Evolutionary conservation across 2,113 vertebrate genomes (phyloP).

Genomic region (Istiophorus platypterus): DNA sequence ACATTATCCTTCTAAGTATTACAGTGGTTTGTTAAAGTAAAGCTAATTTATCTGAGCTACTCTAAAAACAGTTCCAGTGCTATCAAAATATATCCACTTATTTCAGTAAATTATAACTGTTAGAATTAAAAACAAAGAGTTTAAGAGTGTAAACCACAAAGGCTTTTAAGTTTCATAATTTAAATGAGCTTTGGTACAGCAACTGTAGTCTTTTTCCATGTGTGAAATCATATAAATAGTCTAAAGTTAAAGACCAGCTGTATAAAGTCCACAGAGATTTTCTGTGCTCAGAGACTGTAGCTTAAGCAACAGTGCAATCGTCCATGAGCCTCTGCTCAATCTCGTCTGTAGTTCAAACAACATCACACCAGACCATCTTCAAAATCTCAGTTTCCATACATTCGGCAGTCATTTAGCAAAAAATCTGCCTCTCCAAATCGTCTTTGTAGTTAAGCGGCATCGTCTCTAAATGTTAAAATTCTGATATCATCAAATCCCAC

Average conservation of each 20-base stretch:
- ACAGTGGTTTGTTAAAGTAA: neutral
- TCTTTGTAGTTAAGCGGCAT: neutral
- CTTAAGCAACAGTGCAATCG: neutral
- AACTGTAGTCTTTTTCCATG: neutral
- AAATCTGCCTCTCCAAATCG: neutral
- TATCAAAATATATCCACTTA: no score
- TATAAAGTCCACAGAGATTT: neutral
- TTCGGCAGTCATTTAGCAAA: constrained; percentile 11
- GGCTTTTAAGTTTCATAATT: neutral
- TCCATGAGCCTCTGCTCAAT: neutral
- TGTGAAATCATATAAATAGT: neutral
- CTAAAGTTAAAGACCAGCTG: neutral
- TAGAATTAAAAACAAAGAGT: neutral
- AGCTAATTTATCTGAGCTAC: neutral
- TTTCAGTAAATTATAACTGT: neutral
- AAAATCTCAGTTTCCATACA: constrained; percentile 7
- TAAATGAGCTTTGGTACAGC: neutral
- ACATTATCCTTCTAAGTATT: neutral
- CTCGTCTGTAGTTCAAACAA: constrained; percentile 6
- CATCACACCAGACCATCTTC: neutral
- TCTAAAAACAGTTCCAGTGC: neutral
- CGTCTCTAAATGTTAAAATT: neutral
- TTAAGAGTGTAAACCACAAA: neutral
- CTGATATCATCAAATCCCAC: neutral
- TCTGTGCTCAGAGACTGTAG: neutral